phyloP scores from a whole-genome alignment of 2,113 vertebrate species.

The Pandion haliaetus region DNA sequence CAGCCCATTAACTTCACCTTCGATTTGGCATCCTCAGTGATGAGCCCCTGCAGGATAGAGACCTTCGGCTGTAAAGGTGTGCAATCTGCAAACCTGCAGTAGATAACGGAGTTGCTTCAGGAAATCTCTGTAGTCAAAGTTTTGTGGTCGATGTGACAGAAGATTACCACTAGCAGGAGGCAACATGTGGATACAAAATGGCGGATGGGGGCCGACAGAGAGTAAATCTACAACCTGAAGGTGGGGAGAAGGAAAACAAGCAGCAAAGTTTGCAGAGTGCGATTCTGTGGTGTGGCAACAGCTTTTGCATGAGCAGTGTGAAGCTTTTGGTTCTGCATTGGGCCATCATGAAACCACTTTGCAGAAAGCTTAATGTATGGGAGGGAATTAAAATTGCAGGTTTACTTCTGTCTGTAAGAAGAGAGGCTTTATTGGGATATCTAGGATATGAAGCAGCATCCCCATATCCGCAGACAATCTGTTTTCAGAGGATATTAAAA shows the following conservation, averaged over 20 bases:
- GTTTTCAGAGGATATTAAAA: not conserved
- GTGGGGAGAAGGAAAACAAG: not conserved
- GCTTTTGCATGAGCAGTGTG: not conserved
- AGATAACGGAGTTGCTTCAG: not conserved
- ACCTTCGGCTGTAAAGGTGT: not conserved
- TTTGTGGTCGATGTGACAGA: not conserved
- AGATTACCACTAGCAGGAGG: not conserved
- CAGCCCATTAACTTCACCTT: not conserved
- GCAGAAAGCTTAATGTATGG: not conserved
- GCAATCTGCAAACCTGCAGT: not conserved
- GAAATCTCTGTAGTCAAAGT: not conserved
- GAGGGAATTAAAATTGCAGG: not conserved
- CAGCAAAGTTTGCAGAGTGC: not conserved
- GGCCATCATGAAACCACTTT: not conserved
- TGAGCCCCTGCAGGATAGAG: not conserved
- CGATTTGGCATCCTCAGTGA: not conserved
- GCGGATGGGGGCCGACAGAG: not conserved
- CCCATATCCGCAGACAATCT: not conserved
- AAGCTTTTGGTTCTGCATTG: not conserved
- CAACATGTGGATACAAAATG: not conserved
- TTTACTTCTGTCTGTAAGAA: not conserved
- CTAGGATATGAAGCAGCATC: not conserved
- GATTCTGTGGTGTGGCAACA: not conserved
- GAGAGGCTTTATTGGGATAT: not conserved
- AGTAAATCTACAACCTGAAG: not conserved